Conservation (phyloP, 1,140 invertebrate species). For the Pseudachorutes palmiensis region DNA sequence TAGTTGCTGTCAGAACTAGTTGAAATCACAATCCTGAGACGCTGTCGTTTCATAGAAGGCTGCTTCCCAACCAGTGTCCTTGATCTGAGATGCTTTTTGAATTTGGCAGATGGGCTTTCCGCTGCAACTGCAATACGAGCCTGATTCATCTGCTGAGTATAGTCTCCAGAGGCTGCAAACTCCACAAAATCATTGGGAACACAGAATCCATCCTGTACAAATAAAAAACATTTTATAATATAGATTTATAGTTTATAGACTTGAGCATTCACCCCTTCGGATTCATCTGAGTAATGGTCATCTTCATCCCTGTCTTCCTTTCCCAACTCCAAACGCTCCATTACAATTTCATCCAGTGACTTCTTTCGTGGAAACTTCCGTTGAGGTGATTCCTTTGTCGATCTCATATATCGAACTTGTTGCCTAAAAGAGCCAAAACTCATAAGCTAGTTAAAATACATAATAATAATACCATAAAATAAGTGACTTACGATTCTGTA, state of each 20-base stretch:
- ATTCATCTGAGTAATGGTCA: too few species aligned
- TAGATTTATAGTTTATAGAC: too few species aligned
- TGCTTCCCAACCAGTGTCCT: neutral
- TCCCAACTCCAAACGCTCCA: neutral
- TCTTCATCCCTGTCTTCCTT: too few species aligned
- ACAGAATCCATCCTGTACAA: conserved; percentile 33
- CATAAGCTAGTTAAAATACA: neutral
- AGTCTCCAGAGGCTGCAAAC: conserved; percentile 28
- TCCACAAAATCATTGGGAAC: conserved; percentile 26
- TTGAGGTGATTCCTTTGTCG: conserved; percentile 16
- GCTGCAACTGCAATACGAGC: conserved; percentile 10
- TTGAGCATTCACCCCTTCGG: too few species aligned
- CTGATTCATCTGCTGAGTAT: conserved; percentile 33
- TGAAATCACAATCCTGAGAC: neutral
- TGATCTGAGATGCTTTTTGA: conserved; percentile 8
- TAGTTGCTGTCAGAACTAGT: neutral
- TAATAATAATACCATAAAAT: neutral
- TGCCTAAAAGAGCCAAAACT: conserved; percentile 24
- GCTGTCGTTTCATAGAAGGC: neutral
- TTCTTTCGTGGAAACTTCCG: neutral
- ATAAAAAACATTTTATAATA: neutral
- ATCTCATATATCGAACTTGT: conserved; percentile 25
- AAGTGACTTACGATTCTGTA: conserved; percentile 21
- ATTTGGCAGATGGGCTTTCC: neutral
- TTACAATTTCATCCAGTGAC: neutral